Percentiles rank a stretch among this genome's conserved stretches.
Evolutionary conservation across 2,888 invertebrate genomes (phyloP).

Genomic region (Callosobruchus maculatus): DNA sequence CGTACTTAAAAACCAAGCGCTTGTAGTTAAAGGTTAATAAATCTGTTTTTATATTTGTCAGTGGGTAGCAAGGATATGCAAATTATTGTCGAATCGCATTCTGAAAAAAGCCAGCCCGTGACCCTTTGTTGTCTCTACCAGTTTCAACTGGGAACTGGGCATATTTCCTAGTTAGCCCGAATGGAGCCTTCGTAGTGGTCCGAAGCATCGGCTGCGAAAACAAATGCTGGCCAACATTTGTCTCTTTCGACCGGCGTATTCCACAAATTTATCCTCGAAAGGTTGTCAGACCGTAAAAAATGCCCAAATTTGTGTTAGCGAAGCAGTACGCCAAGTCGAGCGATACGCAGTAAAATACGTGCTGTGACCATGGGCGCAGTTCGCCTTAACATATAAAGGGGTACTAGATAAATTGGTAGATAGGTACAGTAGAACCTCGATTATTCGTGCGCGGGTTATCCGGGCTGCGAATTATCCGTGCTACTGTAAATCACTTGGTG

Average conservation of each 20-base stretch:
- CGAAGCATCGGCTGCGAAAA: slow-evolving; percentile 22
- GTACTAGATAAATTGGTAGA: too few species aligned
- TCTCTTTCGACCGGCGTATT: slow-evolving; percentile 25
- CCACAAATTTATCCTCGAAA: slow-evolving; percentile 28
- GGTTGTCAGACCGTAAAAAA: slow-evolving; percentile 28
- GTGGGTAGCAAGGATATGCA: too few species aligned
- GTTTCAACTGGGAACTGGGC: not conserved
- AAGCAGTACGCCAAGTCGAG: not conserved
- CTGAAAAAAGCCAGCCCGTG: too few species aligned
- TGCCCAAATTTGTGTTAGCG: slow-evolving; percentile 23
- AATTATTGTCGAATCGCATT: too few species aligned
- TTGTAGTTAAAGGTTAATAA: too few species aligned
- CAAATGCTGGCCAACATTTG: slow-evolving; percentile 26
- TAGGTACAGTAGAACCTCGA: too few species aligned
- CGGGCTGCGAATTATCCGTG: too few species aligned
- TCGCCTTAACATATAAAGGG: too few species aligned
- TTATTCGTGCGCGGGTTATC: too few species aligned
- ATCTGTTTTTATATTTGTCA: too few species aligned
- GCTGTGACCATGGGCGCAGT: not conserved
- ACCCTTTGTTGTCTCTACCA: not conserved
- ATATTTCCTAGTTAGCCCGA: not conserved
- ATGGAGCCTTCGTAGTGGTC: slow-evolving; percentile 1
- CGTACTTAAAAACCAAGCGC: too few species aligned
- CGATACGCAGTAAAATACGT: not conserved
- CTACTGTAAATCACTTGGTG: too few species aligned